A percentile compares a stretch with the other conserved stretches of the same genome.
These are phyloP conservation scores for Seira musarum DNA, from an alignment of 2,888 invertebrate species.

Conservation along the genomic window DNA sequence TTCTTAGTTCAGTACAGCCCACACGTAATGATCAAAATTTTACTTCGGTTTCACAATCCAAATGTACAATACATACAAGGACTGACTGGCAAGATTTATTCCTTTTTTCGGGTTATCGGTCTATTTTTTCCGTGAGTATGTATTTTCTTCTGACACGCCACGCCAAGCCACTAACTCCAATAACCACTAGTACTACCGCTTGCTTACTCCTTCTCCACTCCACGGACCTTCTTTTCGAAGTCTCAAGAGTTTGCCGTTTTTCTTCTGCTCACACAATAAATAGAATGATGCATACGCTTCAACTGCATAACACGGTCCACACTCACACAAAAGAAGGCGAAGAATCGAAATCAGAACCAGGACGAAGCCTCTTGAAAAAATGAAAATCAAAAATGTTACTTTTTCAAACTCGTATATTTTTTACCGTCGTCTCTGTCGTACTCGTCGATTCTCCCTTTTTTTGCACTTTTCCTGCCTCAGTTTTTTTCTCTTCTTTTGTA, in stretches of 20 bases:
- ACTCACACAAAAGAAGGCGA: background rate
- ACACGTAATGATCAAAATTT: slow-evolving; percentile 42
- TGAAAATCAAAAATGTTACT: slow-evolving; percentile 35
- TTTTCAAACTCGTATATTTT: too few relatives aligned
- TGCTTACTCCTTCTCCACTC: too few relatives aligned
- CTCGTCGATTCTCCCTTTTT: too few relatives aligned
- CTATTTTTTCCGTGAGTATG: slow-evolving; percentile 37
- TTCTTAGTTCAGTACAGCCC: too few relatives aligned
- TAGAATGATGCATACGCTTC: slow-evolving; percentile 9
- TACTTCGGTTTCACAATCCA: slow-evolving; percentile 27
- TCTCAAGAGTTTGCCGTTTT: slow-evolving; percentile 22
- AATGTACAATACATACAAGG: slow-evolving; percentile 31
- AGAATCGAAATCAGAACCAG: slow-evolving; percentile 31
- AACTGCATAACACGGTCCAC: slow-evolving; percentile 4
- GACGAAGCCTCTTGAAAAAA: background rate
- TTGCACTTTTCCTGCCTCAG: slow-evolving; percentile 35
- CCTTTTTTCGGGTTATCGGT: slow-evolving; percentile 53
- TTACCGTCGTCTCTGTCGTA: too few relatives aligned
- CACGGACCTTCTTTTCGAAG: too few relatives aligned
- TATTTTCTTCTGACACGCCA: slow-evolving; percentile 49
- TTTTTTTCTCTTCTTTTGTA: slow-evolving; percentile 14
- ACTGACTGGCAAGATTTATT: slow-evolving; percentile 45
- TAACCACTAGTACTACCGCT: too few relatives aligned
- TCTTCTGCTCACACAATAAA: slow-evolving; percentile 24
- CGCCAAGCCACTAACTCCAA: slow-evolving; percentile 47